A percentile compares a stretch with the other conserved stretches of the same genome.
Conservation (phyloP, 2,888 invertebrate genomes). For the Bugulina stolonifera region DNA sequence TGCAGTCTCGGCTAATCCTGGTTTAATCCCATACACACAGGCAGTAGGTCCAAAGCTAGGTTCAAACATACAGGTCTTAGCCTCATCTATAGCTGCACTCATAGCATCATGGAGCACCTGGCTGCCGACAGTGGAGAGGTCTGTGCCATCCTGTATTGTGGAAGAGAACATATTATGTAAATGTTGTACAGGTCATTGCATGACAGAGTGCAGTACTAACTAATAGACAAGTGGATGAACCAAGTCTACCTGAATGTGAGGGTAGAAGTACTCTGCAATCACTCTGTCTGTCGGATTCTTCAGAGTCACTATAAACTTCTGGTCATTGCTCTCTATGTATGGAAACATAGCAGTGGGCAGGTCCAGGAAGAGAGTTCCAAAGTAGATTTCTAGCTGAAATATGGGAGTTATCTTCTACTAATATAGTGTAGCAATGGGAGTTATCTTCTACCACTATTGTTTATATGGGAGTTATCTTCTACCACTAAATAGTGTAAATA, state of each 20-base stretch:
- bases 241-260: background rate
- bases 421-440: too few relatives aligned
- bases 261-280: slow-evolving; percentile 22
- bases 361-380: background rate
- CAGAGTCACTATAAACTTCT: slow-evolving; percentile 7
- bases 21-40: slow-evolving; percentile 2
- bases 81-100: slow-evolving; percentile 14
- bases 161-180: background rate
- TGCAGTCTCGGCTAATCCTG: background rate
- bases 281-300: slow-evolving; percentile 20
- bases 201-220: too few relatives aligned
- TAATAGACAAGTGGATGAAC: too few relatives aligned
- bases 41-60: slow-evolving; percentile 11
- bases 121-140: background rate
- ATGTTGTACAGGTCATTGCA: too few relatives aligned
- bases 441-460: too few relatives aligned
- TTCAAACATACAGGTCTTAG: background rate
- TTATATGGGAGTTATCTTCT: too few relatives aligned
- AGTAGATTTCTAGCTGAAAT: too few relatives aligned
- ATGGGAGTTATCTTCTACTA: too few relatives aligned
- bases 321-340: background rate
- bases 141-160: background rate
- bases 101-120: background rate
- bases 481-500: too few relatives aligned
- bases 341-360: slow-evolving; percentile 13